Evolutionary conservation across 2,797 vertebrate genomes (phyloP), one percentile per base, ranked within the genome.

Genomic region (Iguana delicatissima): DNA sequence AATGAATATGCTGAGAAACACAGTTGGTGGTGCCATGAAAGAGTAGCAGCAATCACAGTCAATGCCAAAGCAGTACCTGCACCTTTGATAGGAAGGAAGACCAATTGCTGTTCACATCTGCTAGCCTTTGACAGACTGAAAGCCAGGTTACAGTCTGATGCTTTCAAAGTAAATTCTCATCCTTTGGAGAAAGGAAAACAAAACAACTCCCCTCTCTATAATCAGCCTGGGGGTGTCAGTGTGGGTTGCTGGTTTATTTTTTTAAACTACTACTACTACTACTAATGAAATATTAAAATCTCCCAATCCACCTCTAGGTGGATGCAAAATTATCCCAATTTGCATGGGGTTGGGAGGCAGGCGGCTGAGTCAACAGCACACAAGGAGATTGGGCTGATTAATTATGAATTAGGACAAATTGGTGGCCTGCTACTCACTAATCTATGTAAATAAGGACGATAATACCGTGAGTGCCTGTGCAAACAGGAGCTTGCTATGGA

Each of bases 371-470:
- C 92, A 93, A 93, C 87, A 93, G 57, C 29, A 0, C 84, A 1
- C 76, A 73, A 18, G 86, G 87, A 95, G 94, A 94, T 85, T 91
- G 93, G 90, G 92, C 90, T 86, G 95, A 95, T 96, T 96, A 96
- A 96, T 96, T 94, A 96, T 96, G 94, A 95, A 96, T 96, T 95
- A 95, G 95, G 50, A 94, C 95, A 96, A 96, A 96, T 96, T 96
- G 95, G 93, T 46, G 86, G 94, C 94, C 92, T 89, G 95, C 93
- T 74, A 93, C 84, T 89, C 88, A 87, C 94, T 96, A 96, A 96
- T 96, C 95, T 94, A 89, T 85, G 95, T 95, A 96, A 96, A 96
- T 95, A 95, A 92, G 91, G 90, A 93, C 79, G 89, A 91, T 88
- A 91, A 89, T 92, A 35, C 91, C 52, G 46, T 83, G 67, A 88